Evolutionary conservation across 2,113 vertebrate species (phyloP).

Genomic region (Tupaia tana): DNA sequence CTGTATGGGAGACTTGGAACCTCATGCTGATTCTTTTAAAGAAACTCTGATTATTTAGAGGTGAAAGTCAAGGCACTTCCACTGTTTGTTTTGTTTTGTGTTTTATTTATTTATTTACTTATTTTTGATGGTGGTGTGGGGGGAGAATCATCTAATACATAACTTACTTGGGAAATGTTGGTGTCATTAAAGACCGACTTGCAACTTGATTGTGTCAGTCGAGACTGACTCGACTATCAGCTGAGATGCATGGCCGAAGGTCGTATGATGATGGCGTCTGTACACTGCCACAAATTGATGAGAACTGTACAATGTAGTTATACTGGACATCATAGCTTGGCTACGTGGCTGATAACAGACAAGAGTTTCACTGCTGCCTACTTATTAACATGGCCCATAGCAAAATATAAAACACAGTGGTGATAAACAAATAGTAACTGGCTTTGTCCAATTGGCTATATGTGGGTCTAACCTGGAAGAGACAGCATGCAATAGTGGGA

Average conservation of each 20-base stretch:
- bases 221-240: not conserved
- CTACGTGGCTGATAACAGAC: not conserved
- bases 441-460: not conserved
- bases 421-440: not conserved
- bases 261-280: not conserved
- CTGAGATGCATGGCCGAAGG: not conserved
- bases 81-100: not conserved
- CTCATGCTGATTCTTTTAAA: not conserved
- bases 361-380: not conserved
- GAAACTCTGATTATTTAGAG: not conserved
- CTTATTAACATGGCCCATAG: not conserved
- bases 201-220: not conserved
- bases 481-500: fast-evolving
- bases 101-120: too few relatives aligned
- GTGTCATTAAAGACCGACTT: not conserved
- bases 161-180: not conserved
- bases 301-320: not conserved
- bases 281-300: not conserved
- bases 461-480: not conserved
- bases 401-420: not conserved
- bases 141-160: not conserved
- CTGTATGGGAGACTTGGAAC: not conserved
- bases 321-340: not conserved
- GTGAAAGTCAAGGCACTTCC: not conserved
- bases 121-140: too few relatives aligned